Conservation (phyloP, 2,797 vertebrate genomes). For the Myiotriccus ornatus region DNA sequence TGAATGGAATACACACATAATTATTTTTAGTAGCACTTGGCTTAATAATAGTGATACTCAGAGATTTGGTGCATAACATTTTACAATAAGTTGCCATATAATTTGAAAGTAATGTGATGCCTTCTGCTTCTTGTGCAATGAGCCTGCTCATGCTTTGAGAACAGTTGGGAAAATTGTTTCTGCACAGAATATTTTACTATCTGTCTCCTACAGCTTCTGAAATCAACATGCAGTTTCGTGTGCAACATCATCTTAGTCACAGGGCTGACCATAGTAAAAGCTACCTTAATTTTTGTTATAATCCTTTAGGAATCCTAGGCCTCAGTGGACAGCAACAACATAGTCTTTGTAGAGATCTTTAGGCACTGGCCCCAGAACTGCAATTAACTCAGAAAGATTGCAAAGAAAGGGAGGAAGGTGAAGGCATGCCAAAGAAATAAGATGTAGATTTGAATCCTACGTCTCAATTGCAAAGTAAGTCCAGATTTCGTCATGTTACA, state of each 20-base stretch:
- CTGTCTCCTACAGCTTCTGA: not conserved
- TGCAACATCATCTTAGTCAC: not conserved
- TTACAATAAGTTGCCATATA: not conserved
- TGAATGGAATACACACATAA: not conserved
- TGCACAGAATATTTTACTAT: not conserved
- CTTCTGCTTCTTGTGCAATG: not conserved
- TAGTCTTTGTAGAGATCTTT: not conserved
- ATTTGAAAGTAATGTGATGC: not conserved
- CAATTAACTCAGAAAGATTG: not conserved
- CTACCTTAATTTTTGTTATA: not conserved
- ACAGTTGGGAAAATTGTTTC: not conserved
- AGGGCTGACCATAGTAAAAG: not conserved
- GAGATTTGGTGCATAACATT: not conserved
- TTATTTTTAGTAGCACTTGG: slow-evolving; percentile 21
- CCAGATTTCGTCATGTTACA: not conserved
- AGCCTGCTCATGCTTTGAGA: not conserved
- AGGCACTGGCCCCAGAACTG: not conserved
- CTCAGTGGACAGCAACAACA: not conserved
- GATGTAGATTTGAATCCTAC: not conserved
- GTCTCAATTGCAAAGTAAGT: not conserved
- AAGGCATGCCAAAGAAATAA: not conserved
- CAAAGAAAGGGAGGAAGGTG: not conserved
- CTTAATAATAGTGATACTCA: not conserved
- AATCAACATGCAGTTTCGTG: not conserved
- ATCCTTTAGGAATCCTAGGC: not conserved